Percentiles rank a stretch among this genome's conserved stretches.
Evolutionary conservation across 2,113 vertebrate species (phyloP).

Genomic region (Heterotis niloticus): DNA sequence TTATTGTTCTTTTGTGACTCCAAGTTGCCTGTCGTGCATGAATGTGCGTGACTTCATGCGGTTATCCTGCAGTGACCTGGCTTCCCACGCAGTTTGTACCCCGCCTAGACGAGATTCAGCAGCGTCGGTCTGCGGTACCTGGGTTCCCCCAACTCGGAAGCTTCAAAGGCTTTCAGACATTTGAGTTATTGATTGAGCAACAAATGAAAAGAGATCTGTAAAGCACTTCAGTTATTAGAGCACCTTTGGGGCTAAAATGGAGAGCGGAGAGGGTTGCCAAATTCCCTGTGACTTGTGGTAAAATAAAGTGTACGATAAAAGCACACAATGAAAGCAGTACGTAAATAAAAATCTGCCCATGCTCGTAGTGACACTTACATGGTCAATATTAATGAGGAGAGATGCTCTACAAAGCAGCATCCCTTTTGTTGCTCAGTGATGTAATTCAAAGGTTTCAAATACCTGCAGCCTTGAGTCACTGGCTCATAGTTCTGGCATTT

Average conservation of each 20-base stretch:
- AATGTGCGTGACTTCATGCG: no score
- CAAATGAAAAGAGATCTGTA: background rate
- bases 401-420: background rate
- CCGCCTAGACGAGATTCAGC: background rate
- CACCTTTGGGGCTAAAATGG: constrained; percentile 8
- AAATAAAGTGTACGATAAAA: constrained; percentile 1
- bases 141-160: background rate
- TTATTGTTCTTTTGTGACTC: no score
- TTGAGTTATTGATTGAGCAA: background rate
- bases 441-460: background rate
- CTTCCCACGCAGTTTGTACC: no score
- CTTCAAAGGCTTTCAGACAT: background rate
- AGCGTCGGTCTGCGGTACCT: background rate
- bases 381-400: background rate
- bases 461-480: background rate
- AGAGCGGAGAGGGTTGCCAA: background rate
- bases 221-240: background rate
- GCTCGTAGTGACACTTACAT: background rate
- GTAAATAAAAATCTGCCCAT: background rate
- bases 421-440: background rate
- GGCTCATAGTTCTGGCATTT: constrained; percentile 2
- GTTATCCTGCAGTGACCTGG: no score
- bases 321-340: background rate
- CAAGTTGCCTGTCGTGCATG: no score
- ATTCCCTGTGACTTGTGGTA: background rate